Evolutionary conservation across 1,140 invertebrate species (phyloP), one percentile per base, ranked within the genome.

Genomic region (Aplysia californica): DNA sequence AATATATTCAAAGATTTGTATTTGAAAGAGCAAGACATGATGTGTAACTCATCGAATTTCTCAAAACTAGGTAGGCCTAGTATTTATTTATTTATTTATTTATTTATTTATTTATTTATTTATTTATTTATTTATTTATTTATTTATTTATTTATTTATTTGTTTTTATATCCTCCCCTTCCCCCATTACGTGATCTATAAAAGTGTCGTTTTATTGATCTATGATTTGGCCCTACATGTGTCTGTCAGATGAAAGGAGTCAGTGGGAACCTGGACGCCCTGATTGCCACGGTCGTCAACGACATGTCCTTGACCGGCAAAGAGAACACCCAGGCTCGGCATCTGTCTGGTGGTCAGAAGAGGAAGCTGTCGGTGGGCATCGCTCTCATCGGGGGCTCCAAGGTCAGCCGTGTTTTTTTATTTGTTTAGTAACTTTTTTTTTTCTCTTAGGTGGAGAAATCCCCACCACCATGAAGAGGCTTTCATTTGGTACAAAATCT

Each of bases 261-360:
- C 0, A 77, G 87, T 59, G 70, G 75, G 1, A 91, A 93, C 86
- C 87, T 92, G 0, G 80, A 90, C 20, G 70, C 84, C n/a, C 87
- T 92, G 36, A 81, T 93, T n/a, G 10, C 44, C n/a, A 15, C 44
- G 10, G n/a, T n/a, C 44, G 44, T 10, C n/a, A 2, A 5, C n/a
- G 74, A 79, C 89, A 82, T 94, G 18, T 91, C 92, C 80, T 81
- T 94, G 33, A 85, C 87, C 21, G 91, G 91, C 33, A 94, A 95
- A 86, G 87, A 89, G 39, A 88, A 92, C 88, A 92, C 93, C 0
- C 93, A 93, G 83, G 92, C 95, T 0, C 93, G 93, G 84, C 93
- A 94, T 81, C 76, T 91, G 31, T 91, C 90, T 61, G 91, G 91
- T 35, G 91, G 91, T 26, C 89, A 90, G 88, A 91, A 91, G 77